Evolutionary conservation across 2,888 invertebrate species (phyloP).

Genomic region (Deilephila porcellus): DNA sequence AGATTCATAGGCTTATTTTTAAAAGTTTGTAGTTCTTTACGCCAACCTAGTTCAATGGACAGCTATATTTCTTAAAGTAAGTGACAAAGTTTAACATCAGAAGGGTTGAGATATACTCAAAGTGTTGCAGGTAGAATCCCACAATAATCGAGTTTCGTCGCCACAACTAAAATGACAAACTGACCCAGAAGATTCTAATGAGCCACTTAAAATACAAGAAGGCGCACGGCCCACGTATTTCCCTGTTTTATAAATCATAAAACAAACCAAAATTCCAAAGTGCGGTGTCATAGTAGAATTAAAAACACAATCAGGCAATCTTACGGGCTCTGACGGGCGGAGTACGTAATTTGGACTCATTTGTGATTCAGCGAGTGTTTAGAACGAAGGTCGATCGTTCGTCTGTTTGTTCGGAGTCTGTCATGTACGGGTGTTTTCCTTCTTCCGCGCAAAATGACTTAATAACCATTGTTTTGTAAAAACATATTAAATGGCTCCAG

Average conservation of each 20-base stretch:
- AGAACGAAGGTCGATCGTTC: constrained; percentile 44
- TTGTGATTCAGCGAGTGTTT: constrained; percentile 47
- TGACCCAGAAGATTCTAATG: constrained; percentile 1
- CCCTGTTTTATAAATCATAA: constrained; percentile 14
- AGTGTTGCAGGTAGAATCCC: not conserved
- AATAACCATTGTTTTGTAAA: constrained; percentile 18
- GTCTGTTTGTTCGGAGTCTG: constrained; percentile 23
- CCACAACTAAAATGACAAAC: not conserved
- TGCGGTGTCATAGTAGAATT: not conserved
- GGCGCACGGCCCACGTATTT: constrained; percentile 2
- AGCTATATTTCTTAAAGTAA: too few species aligned
- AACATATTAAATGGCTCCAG: constrained; percentile 2
- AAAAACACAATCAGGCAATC: constrained; percentile 12
- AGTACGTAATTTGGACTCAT: constrained; percentile 44
- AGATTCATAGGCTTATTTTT: too few species aligned
- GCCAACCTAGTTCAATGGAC: too few species aligned
- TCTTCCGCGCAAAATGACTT: constrained; percentile 18
- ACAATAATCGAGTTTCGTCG: not conserved
- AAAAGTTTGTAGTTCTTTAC: too few species aligned
- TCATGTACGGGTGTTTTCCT: constrained; percentile 17
- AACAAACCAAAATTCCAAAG: constrained; percentile 9
- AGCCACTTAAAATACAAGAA: not conserved
- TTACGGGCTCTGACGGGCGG: constrained; percentile 2
- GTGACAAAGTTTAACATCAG: too few species aligned
- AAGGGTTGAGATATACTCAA: too few species aligned